Evolutionary conservation across 2,113 vertebrate genomes (phyloP).

Genomic region (Cisticola juncidis): DNA sequence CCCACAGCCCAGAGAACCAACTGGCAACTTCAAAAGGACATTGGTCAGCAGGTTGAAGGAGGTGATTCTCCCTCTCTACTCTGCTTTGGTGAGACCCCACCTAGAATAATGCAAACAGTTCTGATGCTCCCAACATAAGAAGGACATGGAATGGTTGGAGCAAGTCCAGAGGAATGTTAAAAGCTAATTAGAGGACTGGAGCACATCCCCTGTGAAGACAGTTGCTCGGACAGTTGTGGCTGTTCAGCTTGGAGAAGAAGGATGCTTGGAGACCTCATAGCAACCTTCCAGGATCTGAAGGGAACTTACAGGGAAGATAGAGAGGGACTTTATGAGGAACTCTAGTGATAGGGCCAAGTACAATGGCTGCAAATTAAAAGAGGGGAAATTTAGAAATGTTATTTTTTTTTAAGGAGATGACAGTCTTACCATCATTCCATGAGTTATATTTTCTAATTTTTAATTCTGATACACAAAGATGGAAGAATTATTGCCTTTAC

Average conservation of each 20-base stretch:
- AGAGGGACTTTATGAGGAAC: neutral
- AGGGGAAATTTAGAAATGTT: neutral
- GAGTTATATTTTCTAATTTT: neutral
- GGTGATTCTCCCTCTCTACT: neutral
- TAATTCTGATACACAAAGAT: neutral
- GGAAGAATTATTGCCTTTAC: neutral
- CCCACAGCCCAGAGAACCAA: neutral
- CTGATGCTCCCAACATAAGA: neutral
- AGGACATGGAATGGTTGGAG: neutral
- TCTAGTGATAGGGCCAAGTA: neutral
- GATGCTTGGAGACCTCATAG: neutral
- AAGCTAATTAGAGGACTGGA: neutral
- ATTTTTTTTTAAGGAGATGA: neutral
- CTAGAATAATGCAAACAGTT: neutral
- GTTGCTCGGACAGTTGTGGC: neutral
- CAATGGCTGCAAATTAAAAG: neutral
- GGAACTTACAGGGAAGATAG: neutral
- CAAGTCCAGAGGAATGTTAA: neutral
- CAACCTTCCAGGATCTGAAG: neutral
- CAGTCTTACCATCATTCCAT: neutral
- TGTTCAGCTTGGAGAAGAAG: neutral
- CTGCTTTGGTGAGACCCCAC: neutral
- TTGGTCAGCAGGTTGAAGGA: neutral
- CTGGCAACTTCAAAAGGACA: neutral
- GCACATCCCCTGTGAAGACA: neutral